Evolutionary conservation across 2,888 invertebrate genomes (phyloP).

Genomic region (Encarsia formosa): DNA sequence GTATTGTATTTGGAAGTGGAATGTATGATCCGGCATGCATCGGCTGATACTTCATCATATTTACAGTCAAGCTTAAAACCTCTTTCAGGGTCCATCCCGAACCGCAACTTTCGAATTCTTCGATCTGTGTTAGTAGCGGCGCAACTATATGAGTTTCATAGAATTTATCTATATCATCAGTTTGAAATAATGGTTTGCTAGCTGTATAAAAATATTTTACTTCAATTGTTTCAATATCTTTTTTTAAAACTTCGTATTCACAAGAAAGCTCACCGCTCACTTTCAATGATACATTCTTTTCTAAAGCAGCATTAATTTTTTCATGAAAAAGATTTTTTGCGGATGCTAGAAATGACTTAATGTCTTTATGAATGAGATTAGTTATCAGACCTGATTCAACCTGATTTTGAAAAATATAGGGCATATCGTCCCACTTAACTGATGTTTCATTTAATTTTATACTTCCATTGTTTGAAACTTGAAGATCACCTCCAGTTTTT

Average conservation of each 20-base stretch:
- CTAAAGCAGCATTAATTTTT: neutral
- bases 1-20: neutral
- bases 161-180: neutral
- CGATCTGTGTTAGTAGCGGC: neutral
- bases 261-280: neutral
- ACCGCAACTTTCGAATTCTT: neutral
- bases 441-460: too few species aligned
- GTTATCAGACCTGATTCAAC: neutral
- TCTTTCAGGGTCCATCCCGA: neutral
- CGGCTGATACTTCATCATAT: constrained; percentile 1
- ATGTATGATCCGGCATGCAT: neutral
- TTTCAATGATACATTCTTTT: neutral
- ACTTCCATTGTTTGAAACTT: too few species aligned
- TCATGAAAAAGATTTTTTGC: neutral
- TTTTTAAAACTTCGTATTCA: neutral
- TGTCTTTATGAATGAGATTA: neutral
- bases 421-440: too few species aligned
- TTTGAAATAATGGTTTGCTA: neutral
- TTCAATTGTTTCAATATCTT: neutral
- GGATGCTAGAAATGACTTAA: neutral
- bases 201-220: neutral
- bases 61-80: neutral
- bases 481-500: too few species aligned
- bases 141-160: neutral
- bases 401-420: too few species aligned